Evolutionary conservation across 2,888 invertebrate genomes (phyloP).

Genomic region (Hirtodrosophila confusa): DNA sequence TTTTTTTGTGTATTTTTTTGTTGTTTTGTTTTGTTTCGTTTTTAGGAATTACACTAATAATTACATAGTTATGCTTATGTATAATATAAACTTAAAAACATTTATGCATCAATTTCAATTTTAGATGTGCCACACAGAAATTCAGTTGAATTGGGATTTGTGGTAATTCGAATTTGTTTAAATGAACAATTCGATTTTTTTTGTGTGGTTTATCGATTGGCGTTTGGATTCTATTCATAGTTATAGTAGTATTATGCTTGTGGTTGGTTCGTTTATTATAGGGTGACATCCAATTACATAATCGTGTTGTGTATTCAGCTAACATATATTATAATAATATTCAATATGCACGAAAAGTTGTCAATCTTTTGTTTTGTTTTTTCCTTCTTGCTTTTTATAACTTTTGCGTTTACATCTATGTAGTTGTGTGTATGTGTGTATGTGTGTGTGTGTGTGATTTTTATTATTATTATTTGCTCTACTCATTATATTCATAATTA

Average conservation of each 20-base stretch:
- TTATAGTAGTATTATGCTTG: background rate
- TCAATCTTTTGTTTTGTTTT: slow-evolving; percentile 19
- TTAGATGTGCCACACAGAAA: slow-evolving; percentile 67
- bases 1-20: slow-evolving; percentile 20
- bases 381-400: slow-evolving; percentile 17
- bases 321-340: slow-evolving; percentile 69
- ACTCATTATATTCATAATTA: slow-evolving; percentile 74
- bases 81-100: slow-evolving; percentile 76
- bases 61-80: slow-evolving; percentile 81
- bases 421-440: slow-evolving; percentile 50
- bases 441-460: slow-evolving; percentile 28
- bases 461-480: slow-evolving; percentile 59
- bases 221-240: slow-evolving; percentile 10
- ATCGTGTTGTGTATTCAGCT: slow-evolving; percentile 63
- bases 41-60: slow-evolving; percentile 82
- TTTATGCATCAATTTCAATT: slow-evolving; percentile 72
- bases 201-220: slow-evolving; percentile 47
- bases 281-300: slow-evolving; percentile 58
- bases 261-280: background rate
- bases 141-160: slow-evolving; percentile 41
- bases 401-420: slow-evolving; percentile 60
- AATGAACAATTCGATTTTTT: slow-evolving; percentile 28
- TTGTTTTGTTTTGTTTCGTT: slow-evolving; percentile 40
- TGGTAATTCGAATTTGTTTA: slow-evolving; percentile 41
- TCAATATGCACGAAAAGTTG: slow-evolving; percentile 70